Evolutionary conservation across 2,888 invertebrate species (phyloP), one percentile per base, ranked within the genome.

Genomic region (Stenotaenia linearis): DNA sequence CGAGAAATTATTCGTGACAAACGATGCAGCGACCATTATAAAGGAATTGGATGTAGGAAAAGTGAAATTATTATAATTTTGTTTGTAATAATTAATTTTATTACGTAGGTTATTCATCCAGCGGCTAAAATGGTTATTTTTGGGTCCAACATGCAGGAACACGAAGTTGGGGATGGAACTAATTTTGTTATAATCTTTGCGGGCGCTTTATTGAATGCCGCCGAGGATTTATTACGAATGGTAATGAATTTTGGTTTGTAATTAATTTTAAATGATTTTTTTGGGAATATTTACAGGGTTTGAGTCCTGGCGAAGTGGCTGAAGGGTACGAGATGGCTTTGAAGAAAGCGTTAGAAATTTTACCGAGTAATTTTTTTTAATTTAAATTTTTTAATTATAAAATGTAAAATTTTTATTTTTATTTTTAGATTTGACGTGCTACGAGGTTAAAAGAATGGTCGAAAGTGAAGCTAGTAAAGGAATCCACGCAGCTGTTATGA

Each of bases 21-120:
- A 96, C 86, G 99, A 99, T 89, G 99, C 98, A 25, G 98, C 97
- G 0, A 99, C 99, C 0, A 98, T 99, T 81, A 93, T 99, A 83
- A 91, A 93, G 82, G 97, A 98, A 86, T 87, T 98, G 69, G 97
- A 98, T 89, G 89, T 89, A 84, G 83, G n/a, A n/a, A n/a, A n/a
- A n/a, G n/a, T n/a, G n/a, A n/a, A n/a, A n/a, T n/a, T n/a, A n/a
- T n/a, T n/a, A n/a, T n/a, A n/a, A n/a, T n/a, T n/a, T n/a, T n/a
- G n/a, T n/a, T n/a, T n/a, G n/a, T 28, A 12, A 1, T 25, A 30
- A 30, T 15, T 2, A 25, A 1, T 75, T 75, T 75, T 30, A 75
- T 81, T 75, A 83, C 85, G 7, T 85, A 90, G 87, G 93, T 99
- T 30, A 97, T 98, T 86, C 99, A 99, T 87, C 99, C 99, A 50